These are phyloP conservation scores for Dendrocincla fuliginosa DNA, from an alignment of 2,797 vertebrate genomes.

Conservation along the genomic window DNA sequence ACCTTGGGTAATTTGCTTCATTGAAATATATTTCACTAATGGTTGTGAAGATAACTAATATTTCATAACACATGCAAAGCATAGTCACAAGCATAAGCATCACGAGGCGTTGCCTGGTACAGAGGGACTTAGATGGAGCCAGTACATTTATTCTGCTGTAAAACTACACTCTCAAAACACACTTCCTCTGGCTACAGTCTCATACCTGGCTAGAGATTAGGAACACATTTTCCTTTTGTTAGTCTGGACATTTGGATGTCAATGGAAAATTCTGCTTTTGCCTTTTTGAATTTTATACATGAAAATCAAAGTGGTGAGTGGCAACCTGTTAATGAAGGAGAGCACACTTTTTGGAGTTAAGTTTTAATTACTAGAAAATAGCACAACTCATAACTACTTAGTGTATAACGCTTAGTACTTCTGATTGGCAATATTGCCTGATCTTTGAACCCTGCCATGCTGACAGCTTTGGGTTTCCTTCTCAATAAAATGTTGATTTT, in stretches of 20 bases:
- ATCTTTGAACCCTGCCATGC: neutral
- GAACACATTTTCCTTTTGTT: neutral
- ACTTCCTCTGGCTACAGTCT: neutral
- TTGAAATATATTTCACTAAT: neutral
- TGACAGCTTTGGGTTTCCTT: neutral
- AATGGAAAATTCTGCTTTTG: neutral
- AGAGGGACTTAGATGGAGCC: neutral
- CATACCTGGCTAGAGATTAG: neutral
- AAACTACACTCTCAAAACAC: neutral
- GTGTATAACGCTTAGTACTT: neutral
- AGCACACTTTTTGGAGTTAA: neutral
- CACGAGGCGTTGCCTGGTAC: neutral
- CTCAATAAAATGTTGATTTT: neutral
- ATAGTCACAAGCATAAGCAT: neutral
- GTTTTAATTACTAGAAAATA: neutral
- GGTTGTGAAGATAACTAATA: neutral
- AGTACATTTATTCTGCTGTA: neutral
- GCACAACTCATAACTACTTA: neutral
- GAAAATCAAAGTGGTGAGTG: neutral
- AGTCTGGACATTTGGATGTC: neutral
- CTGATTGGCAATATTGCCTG: neutral
- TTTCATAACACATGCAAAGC: neutral
- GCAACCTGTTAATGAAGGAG: neutral
- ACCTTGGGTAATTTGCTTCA: neutral
- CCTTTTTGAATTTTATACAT: neutral